phyloP scores from a whole-genome alignment of 2,888 invertebrate genomes.

The Geotrupes spiniger region DNA sequence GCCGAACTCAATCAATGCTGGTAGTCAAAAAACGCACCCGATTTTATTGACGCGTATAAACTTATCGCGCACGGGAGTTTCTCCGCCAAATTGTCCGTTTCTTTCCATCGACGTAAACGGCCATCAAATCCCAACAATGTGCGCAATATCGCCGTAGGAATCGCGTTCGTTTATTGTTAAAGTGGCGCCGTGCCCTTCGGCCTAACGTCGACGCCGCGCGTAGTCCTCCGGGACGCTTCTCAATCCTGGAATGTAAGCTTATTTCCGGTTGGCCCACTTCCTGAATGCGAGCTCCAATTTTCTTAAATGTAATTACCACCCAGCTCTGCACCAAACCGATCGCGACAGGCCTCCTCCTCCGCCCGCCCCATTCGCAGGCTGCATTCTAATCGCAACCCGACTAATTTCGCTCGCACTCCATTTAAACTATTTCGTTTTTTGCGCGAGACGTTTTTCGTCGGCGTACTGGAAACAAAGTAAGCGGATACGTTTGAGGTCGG shows the following conservation, averaged over 20 bases:
- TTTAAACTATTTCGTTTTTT: too few relatives aligned
- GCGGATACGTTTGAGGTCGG: too few relatives aligned
- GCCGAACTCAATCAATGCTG: constrained; percentile 26
- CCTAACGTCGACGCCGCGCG: constrained; percentile 27
- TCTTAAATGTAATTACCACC: constrained; percentile 43
- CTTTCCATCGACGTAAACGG: constrained; percentile 7
- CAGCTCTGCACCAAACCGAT: constrained; percentile 36
- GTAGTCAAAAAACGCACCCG: constrained; percentile 28
- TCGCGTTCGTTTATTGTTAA: constrained; percentile 38
- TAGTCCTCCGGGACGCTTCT: constrained; percentile 36
- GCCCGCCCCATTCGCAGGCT: constrained; percentile 19
- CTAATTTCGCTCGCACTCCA: not conserved
- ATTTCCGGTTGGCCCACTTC: constrained; percentile 40
- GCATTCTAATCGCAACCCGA: not conserved
- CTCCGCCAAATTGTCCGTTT: constrained; percentile 11
- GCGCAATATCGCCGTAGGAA: constrained; percentile 37
- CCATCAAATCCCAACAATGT: constrained; percentile 24
- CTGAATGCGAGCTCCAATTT: constrained; percentile 41
- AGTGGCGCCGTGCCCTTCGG: constrained; percentile 30
- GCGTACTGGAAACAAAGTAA: too few relatives aligned
- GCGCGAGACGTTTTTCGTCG: not conserved
- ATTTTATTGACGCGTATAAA: constrained; percentile 26
- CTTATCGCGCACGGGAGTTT: constrained; percentile 19
- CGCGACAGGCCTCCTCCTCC: constrained; percentile 33
- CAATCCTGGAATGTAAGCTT: constrained; percentile 39